phyloP scores from a whole-genome alignment of 2,113 vertebrate genomes.

The Arenaria interpres region DNA sequence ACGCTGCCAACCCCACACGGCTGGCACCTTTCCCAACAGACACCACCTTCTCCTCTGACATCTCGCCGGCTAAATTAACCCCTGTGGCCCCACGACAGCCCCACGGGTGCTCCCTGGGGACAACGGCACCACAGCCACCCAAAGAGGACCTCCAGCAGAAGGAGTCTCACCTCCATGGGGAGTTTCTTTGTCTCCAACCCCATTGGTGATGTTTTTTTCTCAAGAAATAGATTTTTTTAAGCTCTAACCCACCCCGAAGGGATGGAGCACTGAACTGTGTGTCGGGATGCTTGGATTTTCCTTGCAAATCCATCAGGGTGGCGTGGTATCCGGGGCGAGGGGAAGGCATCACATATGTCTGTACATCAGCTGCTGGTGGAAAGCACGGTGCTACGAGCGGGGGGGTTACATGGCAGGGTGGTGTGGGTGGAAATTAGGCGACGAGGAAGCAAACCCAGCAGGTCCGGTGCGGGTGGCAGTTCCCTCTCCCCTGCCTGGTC shows the following conservation, averaged over 20 bases:
- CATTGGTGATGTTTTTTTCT: neutral
- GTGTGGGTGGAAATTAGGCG: neutral
- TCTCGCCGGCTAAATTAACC: neutral
- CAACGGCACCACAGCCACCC: fast-evolving
- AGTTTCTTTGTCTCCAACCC: neutral
- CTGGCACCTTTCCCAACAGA: neutral
- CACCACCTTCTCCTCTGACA: neutral
- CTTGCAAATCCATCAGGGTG: neutral
- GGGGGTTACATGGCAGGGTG: neutral
- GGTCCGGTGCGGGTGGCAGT: neutral
- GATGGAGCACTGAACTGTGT: neutral
- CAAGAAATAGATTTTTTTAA: neutral
- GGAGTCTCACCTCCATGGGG: neutral
- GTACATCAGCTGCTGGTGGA: neutral
- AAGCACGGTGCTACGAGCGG: fast-evolving
- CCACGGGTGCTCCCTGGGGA: neutral
- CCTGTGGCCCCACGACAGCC: neutral
- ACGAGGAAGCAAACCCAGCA: neutral
- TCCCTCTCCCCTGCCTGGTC: neutral
- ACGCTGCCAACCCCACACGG: neutral
- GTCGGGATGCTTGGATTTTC: neutral
- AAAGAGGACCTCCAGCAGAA: neutral
- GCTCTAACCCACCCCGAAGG: neutral
- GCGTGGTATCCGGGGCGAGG: fast-evolving
- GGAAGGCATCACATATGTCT: fast-evolving